Base-by-base conservation (phyloP, 1,140 invertebrate genomes). In the Caenorhabditis latens region DNA sequence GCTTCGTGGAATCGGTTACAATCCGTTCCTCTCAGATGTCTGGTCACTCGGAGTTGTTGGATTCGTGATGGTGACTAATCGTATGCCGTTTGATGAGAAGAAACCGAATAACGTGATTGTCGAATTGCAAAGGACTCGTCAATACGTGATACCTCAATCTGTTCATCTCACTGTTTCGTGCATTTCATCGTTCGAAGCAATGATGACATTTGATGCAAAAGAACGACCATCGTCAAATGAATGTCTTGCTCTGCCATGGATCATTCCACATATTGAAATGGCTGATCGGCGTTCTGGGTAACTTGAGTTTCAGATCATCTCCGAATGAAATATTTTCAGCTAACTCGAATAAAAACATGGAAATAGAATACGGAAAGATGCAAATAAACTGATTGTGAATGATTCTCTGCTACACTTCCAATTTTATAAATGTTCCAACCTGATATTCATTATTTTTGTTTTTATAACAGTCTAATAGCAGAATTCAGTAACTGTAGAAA, bases 51-150 rank as follows among this genome's bases (percentile, higher is more conserved):
- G 82, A 19, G 82, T 84, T 42, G 57, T 84, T 61, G 57, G 82
- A 57, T 84, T 84, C 55, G 57, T 84, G 32, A 84, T 84, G 82
- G 82, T 84, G 24, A 84, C 82, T 19, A 61, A 84, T 24, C 40
- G 53, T 4, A 84, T 84, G 82, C 82, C 82, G 1, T 84, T 84
- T 84, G 53, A 61, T 61, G 82, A 84, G 21, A 84, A 84, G 57
- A 57, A 84, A 43, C 82, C 53, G 32, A 84, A 84, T 16, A 58
- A 57, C 14, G 53, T 58, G 5, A 84, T 84, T 42, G 82, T 84
- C 53, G 82, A 84, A 46, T 43, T 61, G 55, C 82, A 84, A 21
- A 58, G 71, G 24, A 79, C 50, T 19, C 71, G 71, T 53, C 71
- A 79, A 79, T 79, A 79, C 21, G 71, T 79, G 19, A 79, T 79